Percentiles rank a stretch among this genome's conserved stretches.
Conservation (phyloP, 1,140 invertebrate species). For the Drosophila ambigua region DNA sequence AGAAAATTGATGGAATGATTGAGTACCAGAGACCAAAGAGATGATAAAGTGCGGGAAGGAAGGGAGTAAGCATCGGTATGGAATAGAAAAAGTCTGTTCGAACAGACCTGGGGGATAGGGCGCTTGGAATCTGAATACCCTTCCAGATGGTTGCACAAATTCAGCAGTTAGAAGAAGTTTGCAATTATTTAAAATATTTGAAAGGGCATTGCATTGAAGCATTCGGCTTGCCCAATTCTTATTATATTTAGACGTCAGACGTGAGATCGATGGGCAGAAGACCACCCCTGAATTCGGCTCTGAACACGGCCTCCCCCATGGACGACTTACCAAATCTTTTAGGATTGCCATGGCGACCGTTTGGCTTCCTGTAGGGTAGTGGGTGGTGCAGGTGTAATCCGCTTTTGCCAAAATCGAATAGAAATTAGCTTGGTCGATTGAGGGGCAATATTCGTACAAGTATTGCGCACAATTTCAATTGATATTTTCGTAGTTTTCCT, state of each 20-base stretch:
- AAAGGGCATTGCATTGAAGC: too few species aligned
- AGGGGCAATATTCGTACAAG: conserved; percentile 16
- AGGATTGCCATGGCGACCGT: conserved; percentile 46
- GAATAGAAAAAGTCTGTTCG: too few species aligned
- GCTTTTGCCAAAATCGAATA: conserved; percentile 47
- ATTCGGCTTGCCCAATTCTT: too few species aligned
- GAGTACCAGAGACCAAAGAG: conserved; percentile 14
- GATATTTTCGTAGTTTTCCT: conserved; percentile 24
- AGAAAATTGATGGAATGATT: conserved; percentile 20
- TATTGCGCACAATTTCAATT: conserved; percentile 39
- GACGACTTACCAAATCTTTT: conserved; percentile 40
- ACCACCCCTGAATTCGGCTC: conserved; percentile 20
- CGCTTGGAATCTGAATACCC: too few species aligned
- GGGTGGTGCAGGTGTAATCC: conserved; percentile 30
- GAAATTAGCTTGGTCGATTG: conserved; percentile 38
- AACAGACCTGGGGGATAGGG: too few species aligned
- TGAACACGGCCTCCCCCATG: conserved; percentile 4
- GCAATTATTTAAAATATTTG: too few species aligned
- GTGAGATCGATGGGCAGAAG: conserved; percentile 2
- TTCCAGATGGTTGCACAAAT: too few species aligned
- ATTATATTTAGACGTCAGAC: too few species aligned
- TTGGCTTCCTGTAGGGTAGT: conserved; percentile 33
- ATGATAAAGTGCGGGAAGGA: conserved; percentile 32
- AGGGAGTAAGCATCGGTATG: too few species aligned
- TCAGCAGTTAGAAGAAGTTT: too few species aligned